Conservation (phyloP, 2,113 vertebrate genomes). For the Nettapus auritus region DNA sequence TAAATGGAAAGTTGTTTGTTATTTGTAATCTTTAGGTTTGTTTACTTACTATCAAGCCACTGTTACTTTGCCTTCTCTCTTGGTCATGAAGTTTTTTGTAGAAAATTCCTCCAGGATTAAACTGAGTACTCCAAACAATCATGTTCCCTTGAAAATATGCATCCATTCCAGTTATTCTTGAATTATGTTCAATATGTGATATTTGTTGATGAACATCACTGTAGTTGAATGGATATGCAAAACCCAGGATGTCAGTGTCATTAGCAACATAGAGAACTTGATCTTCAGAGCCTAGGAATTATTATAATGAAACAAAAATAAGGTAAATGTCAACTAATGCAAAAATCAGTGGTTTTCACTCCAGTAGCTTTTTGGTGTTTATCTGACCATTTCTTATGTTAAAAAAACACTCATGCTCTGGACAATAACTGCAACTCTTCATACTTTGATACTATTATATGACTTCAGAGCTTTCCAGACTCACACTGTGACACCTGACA, state of each 20-base stretch:
- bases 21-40: background rate
- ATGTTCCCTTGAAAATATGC: constrained; percentile 93
- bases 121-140: constrained; percentile 98
- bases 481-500: background rate
- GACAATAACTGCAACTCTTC: background rate
- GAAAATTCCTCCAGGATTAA: constrained; percentile 98
- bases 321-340: constrained; percentile 78
- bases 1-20: background rate
- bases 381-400: background rate
- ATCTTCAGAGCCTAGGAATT: constrained; percentile 95
- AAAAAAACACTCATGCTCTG: background rate
- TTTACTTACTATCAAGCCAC: constrained; percentile 94
- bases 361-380: constrained; percentile 30
- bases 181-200: constrained; percentile 95
- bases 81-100: constrained; percentile 89
- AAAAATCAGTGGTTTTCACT: constrained; percentile 35
- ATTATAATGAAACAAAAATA: constrained; percentile 83
- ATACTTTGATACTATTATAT: background rate
- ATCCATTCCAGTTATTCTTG: constrained; percentile 97
- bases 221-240: constrained; percentile 99
- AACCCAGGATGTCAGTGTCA: constrained; percentile 99
- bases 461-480: background rate
- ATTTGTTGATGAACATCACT: constrained; percentile 93
- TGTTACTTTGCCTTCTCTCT: constrained; percentile 89
- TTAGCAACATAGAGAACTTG: constrained; percentile 99